A percentile compares a stretch with the other conserved stretches of the same genome.
Conservation (phyloP, 2,888 invertebrate species). For the Sarcophaga subvicina region DNA sequence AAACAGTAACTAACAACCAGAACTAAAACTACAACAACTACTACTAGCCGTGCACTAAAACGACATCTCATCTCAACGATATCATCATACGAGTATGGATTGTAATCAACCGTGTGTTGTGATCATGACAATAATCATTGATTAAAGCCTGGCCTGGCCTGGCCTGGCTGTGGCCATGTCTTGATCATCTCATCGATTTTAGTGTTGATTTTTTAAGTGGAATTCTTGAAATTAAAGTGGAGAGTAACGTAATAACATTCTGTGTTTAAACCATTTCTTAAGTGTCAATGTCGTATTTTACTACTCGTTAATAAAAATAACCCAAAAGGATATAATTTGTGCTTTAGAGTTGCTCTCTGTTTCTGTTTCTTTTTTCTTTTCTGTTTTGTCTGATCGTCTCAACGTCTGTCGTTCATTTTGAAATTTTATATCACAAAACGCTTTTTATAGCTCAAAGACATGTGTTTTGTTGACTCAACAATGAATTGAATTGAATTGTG, state of each 20-base stretch:
- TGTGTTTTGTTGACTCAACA: constrained; percentile 54
- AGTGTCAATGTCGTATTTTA: constrained; percentile 4
- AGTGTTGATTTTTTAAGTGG: constrained; percentile 57
- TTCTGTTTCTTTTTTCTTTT: constrained; percentile 46
- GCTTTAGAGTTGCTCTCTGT: not conserved
- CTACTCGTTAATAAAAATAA: constrained; percentile 26
- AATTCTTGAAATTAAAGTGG: constrained; percentile 55
- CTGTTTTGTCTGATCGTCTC: not conserved
- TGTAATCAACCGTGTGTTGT: not conserved
- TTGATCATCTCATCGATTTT: constrained; percentile 48
- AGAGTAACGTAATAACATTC: not conserved
- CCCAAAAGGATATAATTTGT: constrained; percentile 53
- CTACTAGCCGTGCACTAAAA: constrained; percentile 6
- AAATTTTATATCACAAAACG: constrained; percentile 25
- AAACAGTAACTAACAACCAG: constrained; percentile 52
- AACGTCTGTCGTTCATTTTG: not conserved
- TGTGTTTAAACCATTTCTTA: constrained; percentile 29
- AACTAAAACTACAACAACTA: constrained; percentile 17
- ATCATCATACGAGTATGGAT: not conserved
- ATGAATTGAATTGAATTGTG: constrained; percentile 25
- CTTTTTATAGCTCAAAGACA: constrained; percentile 55
- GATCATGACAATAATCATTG: constrained; percentile 63
- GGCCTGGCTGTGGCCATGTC: too few species aligned
- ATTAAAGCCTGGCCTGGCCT: constrained; percentile 37
- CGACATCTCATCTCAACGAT: not conserved